Evolutionary conservation across 2,797 vertebrate genomes (phyloP).

Genomic region (Falco biarmicus): DNA sequence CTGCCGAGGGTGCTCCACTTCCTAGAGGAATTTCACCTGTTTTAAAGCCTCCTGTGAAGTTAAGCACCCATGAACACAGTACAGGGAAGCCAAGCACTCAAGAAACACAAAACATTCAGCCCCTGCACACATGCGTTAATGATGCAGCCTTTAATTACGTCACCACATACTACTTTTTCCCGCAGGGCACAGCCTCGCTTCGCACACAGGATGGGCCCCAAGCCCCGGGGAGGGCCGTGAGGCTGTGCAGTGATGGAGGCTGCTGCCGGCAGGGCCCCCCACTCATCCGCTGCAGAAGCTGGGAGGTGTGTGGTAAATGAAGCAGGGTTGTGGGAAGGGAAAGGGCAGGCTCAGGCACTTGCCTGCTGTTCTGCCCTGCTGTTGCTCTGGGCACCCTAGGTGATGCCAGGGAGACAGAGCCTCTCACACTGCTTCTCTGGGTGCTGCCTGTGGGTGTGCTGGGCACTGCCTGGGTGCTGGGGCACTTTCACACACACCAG

Average conservation of each 20-base stretch:
- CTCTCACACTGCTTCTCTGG: not conserved
- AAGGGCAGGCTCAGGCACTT: not conserved
- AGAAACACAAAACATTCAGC: not conserved
- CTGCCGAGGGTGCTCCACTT: not conserved
- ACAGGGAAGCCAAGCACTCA: not conserved
- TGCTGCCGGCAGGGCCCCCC: not conserved
- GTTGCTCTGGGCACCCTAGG: not conserved
- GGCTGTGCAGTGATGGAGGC: not conserved
- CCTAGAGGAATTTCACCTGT: not conserved
- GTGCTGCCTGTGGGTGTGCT: not conserved
- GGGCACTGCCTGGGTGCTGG: not conserved
- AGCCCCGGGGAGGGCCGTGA: not conserved
- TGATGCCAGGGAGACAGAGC: not conserved
- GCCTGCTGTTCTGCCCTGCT: rapidly evolving
- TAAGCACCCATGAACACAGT: not conserved
- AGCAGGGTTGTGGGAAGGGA: constrained; percentile 49
- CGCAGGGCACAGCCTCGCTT: rapidly evolving
- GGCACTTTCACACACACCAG: not conserved
- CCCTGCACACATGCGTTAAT: not conserved
- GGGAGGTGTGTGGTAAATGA: constrained; percentile 56
- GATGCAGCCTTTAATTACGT: constrained; percentile 20
- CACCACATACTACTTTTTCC: constrained; percentile 24
- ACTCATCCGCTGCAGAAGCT: constrained; percentile 50
- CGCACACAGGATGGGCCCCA: constrained; percentile 34
- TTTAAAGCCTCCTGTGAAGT: not conserved